Percentiles rank a stretch among this genome's conserved stretches.
Evolutionary conservation across 2,797 vertebrate genomes (phyloP).

Genomic region (Spea hammondii): DNA sequence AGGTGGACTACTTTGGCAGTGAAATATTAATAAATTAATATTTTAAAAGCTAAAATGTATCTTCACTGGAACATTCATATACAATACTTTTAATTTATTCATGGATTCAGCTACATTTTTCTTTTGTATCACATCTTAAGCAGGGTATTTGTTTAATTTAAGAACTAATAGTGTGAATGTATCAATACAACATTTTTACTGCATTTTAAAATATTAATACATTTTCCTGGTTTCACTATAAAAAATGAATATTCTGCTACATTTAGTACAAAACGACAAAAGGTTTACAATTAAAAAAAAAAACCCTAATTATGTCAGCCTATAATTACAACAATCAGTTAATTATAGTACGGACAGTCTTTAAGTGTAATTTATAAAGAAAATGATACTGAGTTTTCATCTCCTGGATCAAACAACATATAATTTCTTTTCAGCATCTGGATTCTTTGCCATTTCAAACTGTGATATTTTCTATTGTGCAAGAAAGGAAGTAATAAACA

Average conservation of each 20-base stretch:
- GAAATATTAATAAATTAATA: too few species aligned
- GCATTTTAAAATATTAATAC: too few species aligned
- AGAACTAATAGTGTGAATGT: too few species aligned
- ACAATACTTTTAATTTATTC: too few species aligned
- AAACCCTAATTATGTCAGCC: slow-evolving; percentile 21
- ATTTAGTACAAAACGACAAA: slow-evolving; percentile 7
- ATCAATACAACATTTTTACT: too few species aligned
- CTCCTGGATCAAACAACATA: slow-evolving; percentile 36
- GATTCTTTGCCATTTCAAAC: slow-evolving; percentile 2
- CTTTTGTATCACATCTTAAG: too few species aligned
- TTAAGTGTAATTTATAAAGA: slow-evolving; percentile 42
- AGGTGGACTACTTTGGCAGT: too few species aligned
- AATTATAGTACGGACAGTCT: slow-evolving; percentile 32
- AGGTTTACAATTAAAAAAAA: slow-evolving; percentile 15
- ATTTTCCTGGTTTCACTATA: too few species aligned
- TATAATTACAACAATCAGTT: slow-evolving; percentile 45
- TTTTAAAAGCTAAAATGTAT: too few species aligned
- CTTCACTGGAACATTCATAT: too few species aligned
- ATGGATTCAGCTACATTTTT: too few species aligned
- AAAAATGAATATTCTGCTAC: background rate
- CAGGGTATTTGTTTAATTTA: too few species aligned
- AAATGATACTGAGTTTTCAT: slow-evolving; percentile 24
- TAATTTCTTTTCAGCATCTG: slow-evolving; percentile 27
- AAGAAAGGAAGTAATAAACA: background rate
- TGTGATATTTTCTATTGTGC: background rate